Evolutionary conservation across 1,140 invertebrate species (phyloP).

Genomic region (Temnothorax longispinosus): DNA sequence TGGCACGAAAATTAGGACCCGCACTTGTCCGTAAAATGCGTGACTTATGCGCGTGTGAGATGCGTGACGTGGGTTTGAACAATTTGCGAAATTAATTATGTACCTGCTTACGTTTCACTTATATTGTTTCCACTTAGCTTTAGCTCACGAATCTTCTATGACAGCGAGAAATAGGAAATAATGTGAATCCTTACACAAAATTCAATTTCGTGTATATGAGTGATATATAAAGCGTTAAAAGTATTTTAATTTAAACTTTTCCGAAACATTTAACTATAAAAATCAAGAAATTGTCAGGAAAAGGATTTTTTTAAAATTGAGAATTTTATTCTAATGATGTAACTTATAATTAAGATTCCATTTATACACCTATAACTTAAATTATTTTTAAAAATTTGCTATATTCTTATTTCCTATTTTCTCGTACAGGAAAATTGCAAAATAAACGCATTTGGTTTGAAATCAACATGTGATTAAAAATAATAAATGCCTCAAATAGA

Average conservation of each 20-base stretch:
- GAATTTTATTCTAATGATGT: not conserved
- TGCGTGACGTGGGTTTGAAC: not conserved
- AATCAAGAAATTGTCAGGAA: not conserved
- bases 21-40: conserved; percentile 52
- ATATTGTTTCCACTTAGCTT: not conserved
- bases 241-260: conserved; percentile 4
- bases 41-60: conserved; percentile 26
- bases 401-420: not conserved
- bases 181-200: not conserved
- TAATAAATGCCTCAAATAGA: not conserved
- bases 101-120: conserved; percentile 4
- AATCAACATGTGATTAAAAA: not conserved
- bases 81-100: conserved; percentile 48
- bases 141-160: not conserved
- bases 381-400: not conserved
- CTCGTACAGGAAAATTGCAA: not conserved
- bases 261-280: not conserved
- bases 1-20: conserved; percentile 53
- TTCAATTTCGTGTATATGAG: not conserved
- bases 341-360: not conserved
- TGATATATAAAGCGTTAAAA: not conserved
- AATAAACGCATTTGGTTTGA: no score
- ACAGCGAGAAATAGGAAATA: not conserved
- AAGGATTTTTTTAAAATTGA: not conserved
- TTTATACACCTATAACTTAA: not conserved